Percentiles rank a stretch among this genome's conserved stretches.
Evolutionary conservation across 1,140 invertebrate species (phyloP).

Genomic region (Hirudo medicinalis): DNA sequence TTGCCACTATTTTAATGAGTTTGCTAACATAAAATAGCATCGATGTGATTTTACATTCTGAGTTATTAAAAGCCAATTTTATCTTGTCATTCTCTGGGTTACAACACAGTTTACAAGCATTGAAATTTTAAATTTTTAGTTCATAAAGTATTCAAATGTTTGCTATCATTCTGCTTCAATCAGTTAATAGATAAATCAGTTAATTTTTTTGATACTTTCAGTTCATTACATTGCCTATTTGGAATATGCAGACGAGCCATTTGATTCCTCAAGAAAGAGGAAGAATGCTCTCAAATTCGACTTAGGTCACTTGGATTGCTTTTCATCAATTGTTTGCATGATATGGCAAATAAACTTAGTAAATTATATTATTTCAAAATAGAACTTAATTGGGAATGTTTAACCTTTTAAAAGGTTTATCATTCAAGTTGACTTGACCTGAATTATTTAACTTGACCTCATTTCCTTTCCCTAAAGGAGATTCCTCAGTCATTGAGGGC

Average conservation of each 20-base stretch:
- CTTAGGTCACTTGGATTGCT: slow-evolving; percentile 23
- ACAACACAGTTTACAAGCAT: neutral
- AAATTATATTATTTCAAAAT: too few relatives aligned
- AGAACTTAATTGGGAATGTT: too few relatives aligned
- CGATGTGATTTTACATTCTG: too few relatives aligned
- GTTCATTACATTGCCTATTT: slow-evolving; percentile 57
- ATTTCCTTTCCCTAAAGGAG: neutral
- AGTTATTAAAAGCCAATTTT: too few relatives aligned
- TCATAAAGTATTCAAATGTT: neutral
- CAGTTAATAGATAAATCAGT: neutral
- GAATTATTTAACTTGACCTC: slow-evolving; percentile 20
- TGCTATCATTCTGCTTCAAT: neutral
- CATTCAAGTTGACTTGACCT: too few relatives aligned
- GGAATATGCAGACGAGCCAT: slow-evolving; percentile 56
- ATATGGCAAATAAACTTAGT: too few relatives aligned
- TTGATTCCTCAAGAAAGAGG: slow-evolving; percentile 51
- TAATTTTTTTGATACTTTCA: slow-evolving; percentile 21
- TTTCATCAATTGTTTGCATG: slow-evolving; percentile 31
- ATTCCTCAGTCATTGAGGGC: slow-evolving; percentile 45
- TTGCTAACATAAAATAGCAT: neutral
- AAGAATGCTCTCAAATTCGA: slow-evolving; percentile 29
- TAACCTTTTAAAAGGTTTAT: too few relatives aligned
- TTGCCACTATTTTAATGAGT: too few relatives aligned
- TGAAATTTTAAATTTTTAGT: neutral
- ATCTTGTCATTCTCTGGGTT: neutral